A percentile compares a stretch with the other conserved stretches of the same genome.
Conservation (phyloP, 2,113 vertebrate genomes). For the Leptocoma aspasia region DNA sequence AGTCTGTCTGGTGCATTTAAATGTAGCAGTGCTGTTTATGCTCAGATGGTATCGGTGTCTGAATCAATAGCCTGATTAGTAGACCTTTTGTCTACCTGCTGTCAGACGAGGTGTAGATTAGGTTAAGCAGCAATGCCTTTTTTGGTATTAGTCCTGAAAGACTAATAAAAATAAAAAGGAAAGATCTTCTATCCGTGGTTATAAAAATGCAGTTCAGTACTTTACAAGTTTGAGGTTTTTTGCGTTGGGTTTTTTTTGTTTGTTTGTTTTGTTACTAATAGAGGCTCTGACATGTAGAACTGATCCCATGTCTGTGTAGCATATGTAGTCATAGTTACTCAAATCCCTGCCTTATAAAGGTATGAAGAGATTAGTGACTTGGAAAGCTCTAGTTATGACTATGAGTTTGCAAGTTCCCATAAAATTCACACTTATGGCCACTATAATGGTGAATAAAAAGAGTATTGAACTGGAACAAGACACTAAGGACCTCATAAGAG, state of each 20-base stretch:
- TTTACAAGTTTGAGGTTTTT: not conserved
- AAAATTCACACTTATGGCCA: conserved; percentile 81
- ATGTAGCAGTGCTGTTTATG: not conserved
- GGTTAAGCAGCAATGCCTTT: not conserved
- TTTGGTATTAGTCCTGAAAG: not conserved
- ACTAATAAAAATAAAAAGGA: not conserved
- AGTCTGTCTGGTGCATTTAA: not conserved
- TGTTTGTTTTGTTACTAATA: not conserved
- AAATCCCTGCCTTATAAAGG: conserved; percentile 61
- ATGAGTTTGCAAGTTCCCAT: conserved; percentile 80
- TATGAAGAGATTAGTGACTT: conserved; percentile 74
- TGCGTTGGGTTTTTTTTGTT: not conserved
- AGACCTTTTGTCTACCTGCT: not conserved
- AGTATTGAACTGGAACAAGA: conserved; percentile 84
- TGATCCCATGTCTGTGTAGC: not conserved
- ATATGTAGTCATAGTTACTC: conserved; percentile 50
- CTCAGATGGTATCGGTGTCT: not conserved
- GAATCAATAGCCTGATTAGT: not conserved
- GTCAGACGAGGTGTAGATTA: not conserved
- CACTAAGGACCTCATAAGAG: conserved; percentile 82
- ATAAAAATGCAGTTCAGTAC: not conserved
- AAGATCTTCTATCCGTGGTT: not conserved
- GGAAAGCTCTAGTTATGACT: conserved; percentile 73
- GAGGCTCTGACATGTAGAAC: not conserved
- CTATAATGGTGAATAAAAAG: conserved; percentile 83